phyloP scores from a whole-genome alignment of 2,797 vertebrate species.

The Mormyrus proboscirostris region DNA sequence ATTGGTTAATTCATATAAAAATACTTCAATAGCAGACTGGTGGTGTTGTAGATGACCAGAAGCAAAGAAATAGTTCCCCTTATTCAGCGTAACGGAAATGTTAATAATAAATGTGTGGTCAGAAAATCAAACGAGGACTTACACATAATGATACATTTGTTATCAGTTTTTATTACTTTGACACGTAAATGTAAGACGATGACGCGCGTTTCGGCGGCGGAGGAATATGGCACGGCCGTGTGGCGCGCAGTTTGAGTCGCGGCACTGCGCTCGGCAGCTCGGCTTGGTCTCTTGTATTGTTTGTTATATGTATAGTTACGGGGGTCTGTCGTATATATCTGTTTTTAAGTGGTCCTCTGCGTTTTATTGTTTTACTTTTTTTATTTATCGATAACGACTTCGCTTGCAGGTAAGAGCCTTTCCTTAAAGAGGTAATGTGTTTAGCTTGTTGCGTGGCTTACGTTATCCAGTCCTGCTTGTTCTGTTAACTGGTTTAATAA shows the following conservation, averaged over 20 bases:
- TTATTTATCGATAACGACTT: background rate
- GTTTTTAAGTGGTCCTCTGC: background rate
- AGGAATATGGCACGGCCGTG: background rate
- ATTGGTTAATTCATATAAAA: constrained; percentile 63
- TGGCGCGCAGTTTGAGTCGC: constrained; percentile 22
- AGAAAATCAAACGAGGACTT: background rate
- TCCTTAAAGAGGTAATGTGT: background rate
- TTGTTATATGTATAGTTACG: background rate
- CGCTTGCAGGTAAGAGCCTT: background rate
- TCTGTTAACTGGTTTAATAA: background rate
- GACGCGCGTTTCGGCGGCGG: background rate
- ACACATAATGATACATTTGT: background rate
- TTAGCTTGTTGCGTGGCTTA: background rate
- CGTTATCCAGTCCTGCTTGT: background rate
- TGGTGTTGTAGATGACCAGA: background rate
- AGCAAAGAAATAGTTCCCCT: constrained; percentile 11
- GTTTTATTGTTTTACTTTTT: background rate
- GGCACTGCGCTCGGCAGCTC: no score
- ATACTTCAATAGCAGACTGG: background rate
- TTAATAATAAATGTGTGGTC: background rate
- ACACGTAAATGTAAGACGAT: background rate
- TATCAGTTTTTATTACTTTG: background rate
- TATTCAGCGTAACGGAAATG: background rate
- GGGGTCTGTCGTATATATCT: background rate
- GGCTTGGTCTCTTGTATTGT: background rate